These are phyloP conservation scores for Jacana jacana DNA, from an alignment of 2,113 vertebrate species.

Conservation along the genomic window DNA sequence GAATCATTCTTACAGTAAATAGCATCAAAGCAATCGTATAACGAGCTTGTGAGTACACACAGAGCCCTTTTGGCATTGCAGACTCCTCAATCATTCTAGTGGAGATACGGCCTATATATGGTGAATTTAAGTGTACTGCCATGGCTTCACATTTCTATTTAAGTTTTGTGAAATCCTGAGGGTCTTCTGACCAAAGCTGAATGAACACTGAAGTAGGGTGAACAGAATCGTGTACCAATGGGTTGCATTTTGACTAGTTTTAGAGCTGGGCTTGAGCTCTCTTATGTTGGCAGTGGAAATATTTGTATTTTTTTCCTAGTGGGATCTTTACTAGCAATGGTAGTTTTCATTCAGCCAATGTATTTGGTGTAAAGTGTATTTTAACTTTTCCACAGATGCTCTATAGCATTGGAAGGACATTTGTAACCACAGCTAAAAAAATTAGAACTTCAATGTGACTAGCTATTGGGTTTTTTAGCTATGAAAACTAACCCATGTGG, in stretches of 20 bases:
- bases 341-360: background rate
- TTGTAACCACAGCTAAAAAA: background rate
- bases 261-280: background rate
- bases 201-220: background rate
- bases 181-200: background rate
- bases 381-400: background rate
- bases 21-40: background rate
- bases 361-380: background rate
- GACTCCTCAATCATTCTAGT: background rate
- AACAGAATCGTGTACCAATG: background rate
- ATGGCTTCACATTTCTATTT: background rate
- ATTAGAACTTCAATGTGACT: background rate
- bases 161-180: background rate
- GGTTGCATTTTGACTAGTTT: background rate
- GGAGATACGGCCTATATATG: background rate
- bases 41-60: background rate
- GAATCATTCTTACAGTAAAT: background rate
- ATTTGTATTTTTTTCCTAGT: background rate
- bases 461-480: background rate
- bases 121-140: background rate
- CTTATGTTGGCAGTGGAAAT: background rate
- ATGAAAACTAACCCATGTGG: accelerated
- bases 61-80: background rate
- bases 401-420: background rate
- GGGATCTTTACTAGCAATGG: background rate